Base-by-base conservation (phyloP, 2,888 invertebrate genomes). In the Drosophila lacicola region DNA sequence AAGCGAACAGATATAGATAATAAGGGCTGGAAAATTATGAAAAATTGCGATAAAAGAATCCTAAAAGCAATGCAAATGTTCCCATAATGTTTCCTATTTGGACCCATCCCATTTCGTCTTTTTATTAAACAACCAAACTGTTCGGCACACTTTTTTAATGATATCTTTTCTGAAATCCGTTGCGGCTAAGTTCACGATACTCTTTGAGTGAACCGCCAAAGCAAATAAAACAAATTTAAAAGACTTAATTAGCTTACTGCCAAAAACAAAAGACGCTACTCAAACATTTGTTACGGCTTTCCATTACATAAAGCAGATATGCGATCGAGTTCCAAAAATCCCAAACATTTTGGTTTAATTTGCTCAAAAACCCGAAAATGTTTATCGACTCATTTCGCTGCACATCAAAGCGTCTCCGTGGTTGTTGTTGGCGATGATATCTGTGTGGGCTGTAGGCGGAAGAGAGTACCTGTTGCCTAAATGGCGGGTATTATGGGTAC, bases 221-320 rank as follows among this genome's bases (percentile, higher is more conserved):
- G 53, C 41, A 73, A 56, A 62, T 58, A 56, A 54, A 66, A 83
- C 54, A 70, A 69, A 66, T 45, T 68, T 49, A 74, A 86, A 72
- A 78, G 81, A 78, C 87, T 80, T 83, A 60, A 87, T 82, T 87
- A 86, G 71, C 61, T 44, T 56, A 39, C 45, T 60, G 47, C 44
- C 21, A 65, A 67, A 29, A 53, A 62, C 53, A 66, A 69, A 69
- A 70, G 69, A 66, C 55, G 57, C 50, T 65, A 37, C 58, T 60
- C 58, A 65, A 65, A 67, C 34, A 51, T 57, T 64, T 51, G 70
- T 68, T 82, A 70, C 46, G 66, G 58, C 54, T 56, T 46, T 69
- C 21, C 37, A 63, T 88, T 82, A 82, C 61, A 82, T 88, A 88
- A 88, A 60, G 41, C 57, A 44, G 49, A 77, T 51, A n/a, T 45